Percentiles rank a stretch among this genome's conserved stretches.
Conservation (phyloP, 2,797 vertebrate genomes). For the Neosilurus hyrtlii region DNA sequence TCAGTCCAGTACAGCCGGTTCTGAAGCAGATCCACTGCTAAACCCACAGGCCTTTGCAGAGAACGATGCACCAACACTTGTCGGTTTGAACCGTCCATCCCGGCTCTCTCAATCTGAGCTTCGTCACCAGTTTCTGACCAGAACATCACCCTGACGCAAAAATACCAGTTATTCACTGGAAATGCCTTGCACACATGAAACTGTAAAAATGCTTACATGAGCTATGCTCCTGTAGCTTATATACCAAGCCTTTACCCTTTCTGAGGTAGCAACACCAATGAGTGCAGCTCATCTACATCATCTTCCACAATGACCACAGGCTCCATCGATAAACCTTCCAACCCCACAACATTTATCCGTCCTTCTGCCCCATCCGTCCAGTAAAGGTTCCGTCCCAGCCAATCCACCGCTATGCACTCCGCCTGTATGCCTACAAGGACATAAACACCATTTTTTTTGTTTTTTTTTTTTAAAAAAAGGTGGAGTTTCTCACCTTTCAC, state of each 20-base stretch:
- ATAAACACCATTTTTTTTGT: background rate
- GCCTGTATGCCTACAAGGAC: conserved; percentile 76
- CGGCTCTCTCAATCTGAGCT: conserved; percentile 80
- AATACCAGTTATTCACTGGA: background rate
- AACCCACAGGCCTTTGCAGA: conserved; percentile 84
- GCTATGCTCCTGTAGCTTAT: too few species aligned
- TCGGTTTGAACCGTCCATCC: conserved; percentile 86
- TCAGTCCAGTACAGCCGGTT: conserved; percentile 89
- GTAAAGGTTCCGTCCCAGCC: conserved; percentile 89
- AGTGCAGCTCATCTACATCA: conserved; percentile 78
- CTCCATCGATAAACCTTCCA: conserved; percentile 68
- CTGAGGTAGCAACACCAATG: conserved; percentile 81
- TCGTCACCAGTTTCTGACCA: conserved; percentile 84
- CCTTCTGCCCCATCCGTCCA: conserved; percentile 82
- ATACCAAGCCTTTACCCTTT: conserved; percentile 71
- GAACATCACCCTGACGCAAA: conserved; percentile 81
- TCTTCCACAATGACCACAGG: conserved; percentile 75
- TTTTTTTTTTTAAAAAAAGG: background rate
- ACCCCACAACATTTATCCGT: conserved; percentile 75
- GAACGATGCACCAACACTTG: conserved; percentile 72
- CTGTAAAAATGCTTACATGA: background rate
- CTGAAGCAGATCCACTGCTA: conserved; percentile 78
- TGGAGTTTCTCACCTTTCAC: background rate
- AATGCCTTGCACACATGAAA: too few species aligned
- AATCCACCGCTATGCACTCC: conserved; percentile 86